Evolutionary conservation across 2,888 invertebrate genomes (phyloP), one percentile per base, ranked within the genome.

Genomic region (Drosophila emarginata): DNA sequence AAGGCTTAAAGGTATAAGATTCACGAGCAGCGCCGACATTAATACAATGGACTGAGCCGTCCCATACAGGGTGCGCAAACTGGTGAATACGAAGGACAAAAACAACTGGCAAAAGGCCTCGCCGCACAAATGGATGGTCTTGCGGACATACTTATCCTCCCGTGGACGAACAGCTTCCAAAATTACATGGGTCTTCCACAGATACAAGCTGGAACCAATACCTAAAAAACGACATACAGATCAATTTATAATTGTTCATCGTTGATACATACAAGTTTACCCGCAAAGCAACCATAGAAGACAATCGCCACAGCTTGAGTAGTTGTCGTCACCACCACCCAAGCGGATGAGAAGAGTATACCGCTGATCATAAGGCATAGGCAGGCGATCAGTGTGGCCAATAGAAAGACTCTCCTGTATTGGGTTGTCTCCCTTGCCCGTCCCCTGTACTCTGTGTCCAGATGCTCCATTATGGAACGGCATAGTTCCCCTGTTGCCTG

Each of bases 61-160:
- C 14, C 91, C 92, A 23, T 91, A 91, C 1, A 91, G 76, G 0
- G 92, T 91, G 15, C 91, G 90, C 32, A 91, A 78, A 67, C 91
- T 91, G 73, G 91, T 91, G 59, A 92, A 91, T 5, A 91, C 92
- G 60, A 91, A 91, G 4, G 91, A 91, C 0, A 91, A 80, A 62
- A 91, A 91, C 9, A 91, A 79, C 72, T 91, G 92, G 64, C 91
- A 91, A 69, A 91, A 91, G 14, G 92, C 91, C 71, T 91, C 92
- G 14, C 91, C 91, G 56, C 91, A 91, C 15, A 91, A 71, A 45
- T 89, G 91, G 26, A 91, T 91, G 0, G 91, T 91, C 62, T 91
- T 91, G 26, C 91, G 87, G 2, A 91, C 92, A 51, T 89, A 91
- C 69, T 91, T 91, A 59, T 91, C 91, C 66, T 91, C 91, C 0